Conservation (phyloP, 1,140 invertebrate species). For the Ceratina japonica region DNA sequence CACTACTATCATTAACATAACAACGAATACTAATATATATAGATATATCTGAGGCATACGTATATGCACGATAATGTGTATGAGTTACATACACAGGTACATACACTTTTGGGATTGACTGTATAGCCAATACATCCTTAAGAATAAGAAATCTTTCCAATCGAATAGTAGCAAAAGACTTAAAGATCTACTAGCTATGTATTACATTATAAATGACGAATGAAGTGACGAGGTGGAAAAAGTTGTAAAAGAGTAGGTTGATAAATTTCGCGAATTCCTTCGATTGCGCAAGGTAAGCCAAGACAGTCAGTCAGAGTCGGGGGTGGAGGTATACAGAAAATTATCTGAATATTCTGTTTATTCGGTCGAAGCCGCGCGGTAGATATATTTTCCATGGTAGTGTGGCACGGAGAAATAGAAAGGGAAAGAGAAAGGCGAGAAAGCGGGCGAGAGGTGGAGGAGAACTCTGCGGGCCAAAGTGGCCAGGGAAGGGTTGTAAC, state of each 20-base stretch:
- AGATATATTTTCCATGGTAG: slow-evolving; percentile 67
- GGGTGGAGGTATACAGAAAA: slow-evolving; percentile 63
- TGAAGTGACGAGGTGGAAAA: background rate
- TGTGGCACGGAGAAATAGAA: slow-evolving; percentile 49
- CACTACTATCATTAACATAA: too few relatives aligned
- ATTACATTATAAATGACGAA: background rate
- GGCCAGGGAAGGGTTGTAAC: slow-evolving; percentile 72
- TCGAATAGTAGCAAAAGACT: too few relatives aligned
- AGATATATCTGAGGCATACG: too few relatives aligned
- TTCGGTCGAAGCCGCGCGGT: slow-evolving; percentile 68
- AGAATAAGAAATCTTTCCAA: too few relatives aligned
- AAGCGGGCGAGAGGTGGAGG: slow-evolving; percentile 30
- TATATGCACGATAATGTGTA: too few relatives aligned
- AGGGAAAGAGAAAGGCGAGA: slow-evolving; percentile 41
- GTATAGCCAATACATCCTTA: too few relatives aligned
- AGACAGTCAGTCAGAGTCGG: slow-evolving; percentile 26
- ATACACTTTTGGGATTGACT: too few relatives aligned
- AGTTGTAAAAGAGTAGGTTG: background rate
- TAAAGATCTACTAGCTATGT: background rate
- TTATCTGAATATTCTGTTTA: slow-evolving; percentile 77
- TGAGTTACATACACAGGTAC: too few relatives aligned
- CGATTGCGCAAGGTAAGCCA: background rate
- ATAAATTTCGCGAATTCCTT: slow-evolving; percentile 13
- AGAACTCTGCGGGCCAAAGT: slow-evolving; percentile 57
- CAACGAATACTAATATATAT: too few relatives aligned